Evolutionary conservation across 2,113 vertebrate genomes (phyloP).

Genomic region (Sander lucioperca): DNA sequence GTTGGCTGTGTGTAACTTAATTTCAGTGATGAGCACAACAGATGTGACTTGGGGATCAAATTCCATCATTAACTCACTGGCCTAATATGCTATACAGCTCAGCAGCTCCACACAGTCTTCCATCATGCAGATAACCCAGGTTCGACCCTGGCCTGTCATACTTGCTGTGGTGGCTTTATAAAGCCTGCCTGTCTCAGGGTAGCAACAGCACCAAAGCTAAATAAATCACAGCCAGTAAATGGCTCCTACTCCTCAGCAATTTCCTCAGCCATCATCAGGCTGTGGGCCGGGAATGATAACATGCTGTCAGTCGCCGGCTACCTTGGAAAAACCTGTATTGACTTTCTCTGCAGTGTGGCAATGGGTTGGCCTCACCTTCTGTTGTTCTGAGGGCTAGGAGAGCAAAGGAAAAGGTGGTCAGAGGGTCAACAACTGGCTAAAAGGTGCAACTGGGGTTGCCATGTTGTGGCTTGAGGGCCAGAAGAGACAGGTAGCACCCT

Average conservation of each 20-base stretch:
- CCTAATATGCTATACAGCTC: conserved; percentile 6
- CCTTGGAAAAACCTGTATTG: conserved; percentile 16
- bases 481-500: conserved; percentile 63
- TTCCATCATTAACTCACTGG: conserved; percentile 18
- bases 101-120: conserved; percentile 10
- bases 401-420: conserved; percentile 14
- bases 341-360: conserved; percentile 12
- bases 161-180: conserved; percentile 31
- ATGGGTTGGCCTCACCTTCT: background rate
- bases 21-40: conserved; percentile 2
- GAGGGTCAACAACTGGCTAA: conserved; percentile 45
- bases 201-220: conserved; percentile 56
- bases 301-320: conserved; percentile 52
- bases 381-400: conserved; percentile 8
- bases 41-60: conserved; percentile 17
- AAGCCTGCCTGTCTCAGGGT: conserved; percentile 51
- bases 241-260: conserved; percentile 66
- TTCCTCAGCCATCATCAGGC: conserved; percentile 67
- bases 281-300: conserved; percentile 59
- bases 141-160: conserved; percentile 35
- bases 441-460: conserved; percentile 47
- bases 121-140: conserved; percentile 31
- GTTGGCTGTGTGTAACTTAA: background rate
- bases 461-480: conserved; percentile 5
- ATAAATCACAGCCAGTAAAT: conserved; percentile 71